Evolutionary conservation across 2,797 vertebrate species (phyloP).

Genomic region (Sebastes hubbsi): DNA sequence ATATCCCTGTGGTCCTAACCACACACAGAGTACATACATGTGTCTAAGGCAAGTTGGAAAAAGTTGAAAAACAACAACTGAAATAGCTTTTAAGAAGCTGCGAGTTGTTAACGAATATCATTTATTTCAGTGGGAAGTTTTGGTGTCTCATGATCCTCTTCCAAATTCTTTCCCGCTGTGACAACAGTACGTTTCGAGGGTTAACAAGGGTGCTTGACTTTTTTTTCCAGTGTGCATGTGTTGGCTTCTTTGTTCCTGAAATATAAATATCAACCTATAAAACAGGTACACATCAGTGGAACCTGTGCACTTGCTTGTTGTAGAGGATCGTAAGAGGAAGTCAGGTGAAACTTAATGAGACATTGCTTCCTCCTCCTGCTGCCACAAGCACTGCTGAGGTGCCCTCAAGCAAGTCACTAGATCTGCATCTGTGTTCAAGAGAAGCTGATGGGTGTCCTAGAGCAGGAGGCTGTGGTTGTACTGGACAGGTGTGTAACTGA

Average conservation of each 20-base stretch:
- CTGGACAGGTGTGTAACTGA: not conserved
- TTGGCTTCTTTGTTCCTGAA: not conserved
- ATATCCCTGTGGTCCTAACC: no score
- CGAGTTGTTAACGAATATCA: not conserved
- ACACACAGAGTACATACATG: no score
- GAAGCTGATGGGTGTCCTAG: not conserved
- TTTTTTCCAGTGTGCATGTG: not conserved
- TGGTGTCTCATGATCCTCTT: not conserved
- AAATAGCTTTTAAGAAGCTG: not conserved
- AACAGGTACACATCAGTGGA: not conserved
- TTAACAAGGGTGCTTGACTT: not conserved
- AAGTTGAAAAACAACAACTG: not conserved
- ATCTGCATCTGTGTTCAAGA: constrained; percentile 1
- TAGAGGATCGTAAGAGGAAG: not conserved
- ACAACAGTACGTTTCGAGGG: not conserved
- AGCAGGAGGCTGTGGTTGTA: not conserved
- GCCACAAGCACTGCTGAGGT: not conserved
- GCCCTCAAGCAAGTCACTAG: not conserved
- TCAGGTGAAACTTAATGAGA: not conserved
- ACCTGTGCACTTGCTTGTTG: not conserved
- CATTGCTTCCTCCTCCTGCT: not conserved
- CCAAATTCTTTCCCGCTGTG: not conserved
- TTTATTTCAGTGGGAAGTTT: not conserved
- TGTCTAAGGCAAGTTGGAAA: not conserved
- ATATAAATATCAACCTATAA: not conserved